A percentile compares a stretch with the other conserved stretches of the same genome.
Evolutionary conservation across 2,113 vertebrate genomes (phyloP).

Genomic region (Caranx melampygus): DNA sequence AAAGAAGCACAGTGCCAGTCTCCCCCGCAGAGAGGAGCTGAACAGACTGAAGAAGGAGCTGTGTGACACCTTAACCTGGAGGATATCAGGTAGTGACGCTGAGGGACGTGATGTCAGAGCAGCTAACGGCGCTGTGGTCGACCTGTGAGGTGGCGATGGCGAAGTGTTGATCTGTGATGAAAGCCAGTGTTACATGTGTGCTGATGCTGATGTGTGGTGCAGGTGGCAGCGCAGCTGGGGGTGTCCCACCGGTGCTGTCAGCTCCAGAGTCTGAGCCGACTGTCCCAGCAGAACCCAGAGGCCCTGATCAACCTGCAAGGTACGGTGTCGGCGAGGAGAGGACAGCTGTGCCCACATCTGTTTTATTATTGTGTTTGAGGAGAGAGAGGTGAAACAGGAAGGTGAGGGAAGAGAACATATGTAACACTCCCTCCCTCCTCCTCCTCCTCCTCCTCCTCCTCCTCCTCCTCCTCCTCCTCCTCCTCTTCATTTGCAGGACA

Average conservation of each 20-base stretch:
- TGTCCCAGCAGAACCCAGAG: slow-evolving; percentile 90
- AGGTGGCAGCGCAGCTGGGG: slow-evolving; percentile 99
- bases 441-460: too few relatives aligned
- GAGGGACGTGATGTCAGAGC: not conserved
- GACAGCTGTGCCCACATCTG: not conserved
- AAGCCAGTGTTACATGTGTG: not conserved
- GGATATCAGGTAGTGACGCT: slow-evolving; percentile 88
- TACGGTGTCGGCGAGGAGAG: slow-evolving; percentile 59
- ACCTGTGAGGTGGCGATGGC: too few relatives aligned
- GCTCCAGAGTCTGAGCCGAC: slow-evolving; percentile 92
- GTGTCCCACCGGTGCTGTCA: slow-evolving; percentile 92
- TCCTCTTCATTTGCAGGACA: slow-evolving; percentile 78
- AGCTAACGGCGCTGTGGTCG: too few relatives aligned
- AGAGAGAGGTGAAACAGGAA: too few relatives aligned
- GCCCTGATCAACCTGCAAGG: slow-evolving; percentile 89
- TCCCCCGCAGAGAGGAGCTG: slow-evolving; percentile 90
- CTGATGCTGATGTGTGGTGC: slow-evolving; percentile 22
- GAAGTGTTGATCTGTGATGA: not conserved
- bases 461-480: too few relatives aligned
- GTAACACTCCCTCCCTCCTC: too few relatives aligned
- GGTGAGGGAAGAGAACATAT: too few relatives aligned
- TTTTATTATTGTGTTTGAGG: too few relatives aligned
- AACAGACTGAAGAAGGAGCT: slow-evolving; percentile 89
- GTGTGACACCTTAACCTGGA: slow-evolving; percentile 83
- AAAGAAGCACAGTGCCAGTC: slow-evolving; percentile 88